Evolutionary conservation across 92 coral and sea anemone genomes (phyloP).

Genomic region (Nematostella vectensis): DNA sequence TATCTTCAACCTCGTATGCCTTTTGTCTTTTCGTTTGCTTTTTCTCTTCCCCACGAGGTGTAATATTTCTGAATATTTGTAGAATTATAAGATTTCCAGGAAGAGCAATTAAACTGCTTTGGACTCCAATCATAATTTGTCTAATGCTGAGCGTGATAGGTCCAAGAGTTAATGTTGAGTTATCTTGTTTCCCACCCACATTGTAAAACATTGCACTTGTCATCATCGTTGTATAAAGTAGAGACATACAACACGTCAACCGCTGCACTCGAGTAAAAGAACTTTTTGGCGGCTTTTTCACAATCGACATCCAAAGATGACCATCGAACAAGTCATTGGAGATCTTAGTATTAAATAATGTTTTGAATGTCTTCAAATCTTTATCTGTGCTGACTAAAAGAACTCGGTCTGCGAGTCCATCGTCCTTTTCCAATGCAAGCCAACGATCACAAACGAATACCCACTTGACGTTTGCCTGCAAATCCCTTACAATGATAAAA

Average conservation of each 20-base stretch:
- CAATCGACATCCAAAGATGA: slow-evolving; percentile 70
- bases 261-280: slow-evolving; percentile 74
- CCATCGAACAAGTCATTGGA: slow-evolving; percentile 58
- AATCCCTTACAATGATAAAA: slow-evolving; percentile 36
- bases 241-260: slow-evolving; percentile 65
- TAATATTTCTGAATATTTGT: slow-evolving; percentile 39
- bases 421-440: slow-evolving; percentile 64
- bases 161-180: slow-evolving; percentile 42
- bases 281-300: slow-evolving; percentile 61
- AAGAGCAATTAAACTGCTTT: slow-evolving; percentile 57
- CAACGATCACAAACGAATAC: slow-evolving; percentile 56
- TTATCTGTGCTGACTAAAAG: slow-evolving; percentile 25
- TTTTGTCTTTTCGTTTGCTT: no score
- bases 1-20: no score
- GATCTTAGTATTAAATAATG: slow-evolving; percentile 43
- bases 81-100: slow-evolving; percentile 44
- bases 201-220: slow-evolving; percentile 83
- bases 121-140: slow-evolving; percentile 59
- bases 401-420: slow-evolving; percentile 43
- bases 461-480: slow-evolving; percentile 21
- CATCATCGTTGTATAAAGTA: slow-evolving; percentile 73
- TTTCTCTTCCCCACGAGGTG: slow-evolving; percentile 20
- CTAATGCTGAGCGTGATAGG: slow-evolving; percentile 47
- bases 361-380: slow-evolving; percentile 48
- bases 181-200: slow-evolving; percentile 42